Evolutionary conservation across 2,888 invertebrate species (phyloP).

Genomic region (Pilophorus perplexus): DNA sequence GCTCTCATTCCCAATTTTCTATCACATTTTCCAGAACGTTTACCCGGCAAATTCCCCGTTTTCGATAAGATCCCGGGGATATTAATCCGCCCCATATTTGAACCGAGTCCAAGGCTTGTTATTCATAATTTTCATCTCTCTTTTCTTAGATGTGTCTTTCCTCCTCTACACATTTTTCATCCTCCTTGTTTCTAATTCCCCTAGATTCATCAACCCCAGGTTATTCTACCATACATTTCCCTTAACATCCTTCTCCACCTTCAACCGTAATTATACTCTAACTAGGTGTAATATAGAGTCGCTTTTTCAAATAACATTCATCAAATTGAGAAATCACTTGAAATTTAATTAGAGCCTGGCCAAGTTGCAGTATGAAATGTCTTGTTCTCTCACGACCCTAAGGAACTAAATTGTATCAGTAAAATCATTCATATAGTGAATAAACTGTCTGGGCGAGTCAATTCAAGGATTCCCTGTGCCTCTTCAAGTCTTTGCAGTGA

Average conservation of each 20-base stretch:
- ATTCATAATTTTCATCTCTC: slow-evolving; percentile 7
- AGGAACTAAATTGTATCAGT: too few relatives aligned
- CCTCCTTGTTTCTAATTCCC: slow-evolving; percentile 14
- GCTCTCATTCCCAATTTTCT: too few relatives aligned
- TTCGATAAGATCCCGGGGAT: slow-evolving; percentile 1
- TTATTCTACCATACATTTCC: slow-evolving; percentile 9
- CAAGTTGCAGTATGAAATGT: too few relatives aligned
- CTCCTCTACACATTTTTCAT: slow-evolving; percentile 13
- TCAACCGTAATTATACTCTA: slow-evolving; percentile 6
- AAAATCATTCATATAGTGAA: too few relatives aligned
- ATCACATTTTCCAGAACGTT: too few relatives aligned
- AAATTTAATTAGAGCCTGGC: too few relatives aligned
- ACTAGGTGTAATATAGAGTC: slow-evolving; percentile 12
- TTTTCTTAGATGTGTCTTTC: not conserved
- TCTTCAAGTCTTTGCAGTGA: too few relatives aligned
- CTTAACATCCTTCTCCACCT: not conserved
- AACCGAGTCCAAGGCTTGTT: slow-evolving; percentile 14
- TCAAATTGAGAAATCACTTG: too few relatives aligned
- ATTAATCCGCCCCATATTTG: slow-evolving; percentile 19
- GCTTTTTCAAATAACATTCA: slow-evolving; percentile 11
- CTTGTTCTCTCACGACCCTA: too few relatives aligned
- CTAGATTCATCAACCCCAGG: slow-evolving; percentile 13
- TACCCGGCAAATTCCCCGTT: too few relatives aligned
- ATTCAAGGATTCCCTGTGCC: too few relatives aligned
- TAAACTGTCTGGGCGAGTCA: too few relatives aligned